These are phyloP conservation scores for Eustalomyia histrio DNA, from an alignment of 2,888 invertebrate species.

Conservation along the genomic window DNA sequence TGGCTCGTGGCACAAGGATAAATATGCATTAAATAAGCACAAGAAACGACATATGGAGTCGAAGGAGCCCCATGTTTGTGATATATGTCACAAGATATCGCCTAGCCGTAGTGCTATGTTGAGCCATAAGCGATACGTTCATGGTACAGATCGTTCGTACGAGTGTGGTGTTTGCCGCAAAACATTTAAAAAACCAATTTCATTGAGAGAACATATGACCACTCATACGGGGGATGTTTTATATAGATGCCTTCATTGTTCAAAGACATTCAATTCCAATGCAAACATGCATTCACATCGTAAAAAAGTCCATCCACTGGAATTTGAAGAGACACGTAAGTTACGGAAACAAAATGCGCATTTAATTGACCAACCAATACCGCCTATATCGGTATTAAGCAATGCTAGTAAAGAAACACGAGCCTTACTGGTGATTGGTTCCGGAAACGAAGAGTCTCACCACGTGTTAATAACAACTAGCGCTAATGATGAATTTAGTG, in stretches of 20 bases:
- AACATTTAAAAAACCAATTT: conserved; percentile 76
- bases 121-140: conserved; percentile 77
- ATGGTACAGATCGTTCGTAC: conserved; percentile 73
- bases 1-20: conserved; percentile 69
- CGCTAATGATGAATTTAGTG: conserved; percentile 40
- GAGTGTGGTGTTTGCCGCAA: conserved; percentile 77
- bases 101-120: conserved; percentile 77
- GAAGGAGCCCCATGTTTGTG: conserved; percentile 73
- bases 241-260: conserved; percentile 77
- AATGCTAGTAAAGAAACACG: conserved; percentile 51
- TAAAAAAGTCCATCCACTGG: conserved; percentile 76
- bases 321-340: conserved; percentile 72
- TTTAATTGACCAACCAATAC: conserved; percentile 48
- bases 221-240: conserved; percentile 77
- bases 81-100: conserved; percentile 76
- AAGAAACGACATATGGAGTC: conserved; percentile 75
- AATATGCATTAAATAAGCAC: conserved; percentile 77
- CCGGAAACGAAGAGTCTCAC: conserved; percentile 48
- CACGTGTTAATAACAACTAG: conserved; percentile 57
- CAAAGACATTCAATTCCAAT: conserved; percentile 78
- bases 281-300: conserved; percentile 79
- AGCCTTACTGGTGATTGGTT: conserved; percentile 48
- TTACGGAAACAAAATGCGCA: conserved; percentile 55
- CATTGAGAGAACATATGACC: conserved; percentile 76
- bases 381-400: conserved; percentile 49